Conservation (phyloP, 2,888 invertebrate genomes). For the Acanthococcus lagerstroemiae region DNA sequence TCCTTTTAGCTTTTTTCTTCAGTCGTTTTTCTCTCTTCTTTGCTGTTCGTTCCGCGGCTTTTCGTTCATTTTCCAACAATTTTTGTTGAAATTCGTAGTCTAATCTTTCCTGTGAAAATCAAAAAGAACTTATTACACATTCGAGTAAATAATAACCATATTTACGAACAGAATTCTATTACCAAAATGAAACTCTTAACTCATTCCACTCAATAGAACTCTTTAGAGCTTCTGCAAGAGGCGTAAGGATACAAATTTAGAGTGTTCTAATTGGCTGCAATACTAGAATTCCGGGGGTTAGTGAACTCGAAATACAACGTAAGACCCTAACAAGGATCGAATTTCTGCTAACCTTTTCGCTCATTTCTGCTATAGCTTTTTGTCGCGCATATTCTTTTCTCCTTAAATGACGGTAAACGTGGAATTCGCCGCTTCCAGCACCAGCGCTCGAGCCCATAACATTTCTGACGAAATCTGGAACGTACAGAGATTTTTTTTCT, state of each 20-base stretch:
- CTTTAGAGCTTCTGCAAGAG: too few species aligned
- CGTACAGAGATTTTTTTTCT: slow-evolving; percentile 63
- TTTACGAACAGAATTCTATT: too few species aligned
- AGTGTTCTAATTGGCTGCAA: too few species aligned
- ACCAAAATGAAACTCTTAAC: too few species aligned
- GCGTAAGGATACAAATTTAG: too few species aligned
- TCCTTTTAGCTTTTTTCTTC: slow-evolving; percentile 57
- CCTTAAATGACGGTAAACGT: slow-evolving; percentile 90
- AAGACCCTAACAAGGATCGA: too few species aligned
- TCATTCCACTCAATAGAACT: too few species aligned
- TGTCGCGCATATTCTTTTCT: slow-evolving; percentile 93
- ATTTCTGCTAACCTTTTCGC: slow-evolving; percentile 57
- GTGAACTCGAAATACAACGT: too few species aligned
- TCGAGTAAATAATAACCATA: too few species aligned
- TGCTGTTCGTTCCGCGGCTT: slow-evolving; percentile 71
- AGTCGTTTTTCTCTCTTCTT: slow-evolving; percentile 84
- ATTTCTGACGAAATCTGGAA: slow-evolving; percentile 93
- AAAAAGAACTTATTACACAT: slow-evolving; percentile 14
- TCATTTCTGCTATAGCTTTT: slow-evolving; percentile 82
- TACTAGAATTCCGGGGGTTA: too few species aligned
- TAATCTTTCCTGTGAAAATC: slow-evolving; percentile 56
- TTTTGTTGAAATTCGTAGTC: slow-evolving; percentile 74
- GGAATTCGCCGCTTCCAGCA: slow-evolving; percentile 98
- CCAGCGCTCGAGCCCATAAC: slow-evolving; percentile 99
- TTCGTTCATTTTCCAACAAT: slow-evolving; percentile 60